Base-by-base conservation (phyloP, 2,888 invertebrate genomes). In the Nephrotoma flavescens region DNA sequence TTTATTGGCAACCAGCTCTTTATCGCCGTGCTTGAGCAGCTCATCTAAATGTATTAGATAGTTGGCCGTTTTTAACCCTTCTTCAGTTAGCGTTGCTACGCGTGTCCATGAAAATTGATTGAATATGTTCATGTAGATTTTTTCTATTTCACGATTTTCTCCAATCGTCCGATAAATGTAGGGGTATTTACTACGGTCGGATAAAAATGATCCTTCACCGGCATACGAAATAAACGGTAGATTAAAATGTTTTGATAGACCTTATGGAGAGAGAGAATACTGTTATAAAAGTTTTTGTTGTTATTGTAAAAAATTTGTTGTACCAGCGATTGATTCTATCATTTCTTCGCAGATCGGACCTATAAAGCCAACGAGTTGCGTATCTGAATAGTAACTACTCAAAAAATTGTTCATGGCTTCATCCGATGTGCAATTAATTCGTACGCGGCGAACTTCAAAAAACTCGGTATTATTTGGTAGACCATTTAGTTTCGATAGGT, bases 331-430 rank as follows among this genome's bases (percentile, higher is more conserved):
- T 0, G 96, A 96, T 89, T 96, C 96, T 0, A 96, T 95, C 0
- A 96, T 96, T 90, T 96, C 96, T 0, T 96, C 95, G 89, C 96
- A 96, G 0, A 95, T 96, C 0, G 96, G 96, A 6, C 96, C 96
- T 85, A 96, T 90, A 0, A 96, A 94, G 0, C 96, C 96, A 87
- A 95, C 93, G 87, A 96, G 91, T 86, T 93, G 93, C 0, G 88
- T 88, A 44, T 86, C 44, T 0, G 52, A 91, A 7, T 93, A 92
- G 87, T 95, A 93, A 89, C 94, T 95, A 88, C 95, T 94, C 87
- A 96, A 95, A 90, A 96, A 96, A 0, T 94, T 92, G 88, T 94
- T 95, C 94, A 96, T 94, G 0, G 95, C 96, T 88, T 93, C 92
- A 89, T 96, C 96, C 0, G 96, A 71, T 31, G 71, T 71, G n/a